Percentiles rank a stretch among this genome's conserved stretches.
Evolutionary conservation across 2,113 vertebrate species (phyloP).

Genomic region (Tychaedon coryphoeus): DNA sequence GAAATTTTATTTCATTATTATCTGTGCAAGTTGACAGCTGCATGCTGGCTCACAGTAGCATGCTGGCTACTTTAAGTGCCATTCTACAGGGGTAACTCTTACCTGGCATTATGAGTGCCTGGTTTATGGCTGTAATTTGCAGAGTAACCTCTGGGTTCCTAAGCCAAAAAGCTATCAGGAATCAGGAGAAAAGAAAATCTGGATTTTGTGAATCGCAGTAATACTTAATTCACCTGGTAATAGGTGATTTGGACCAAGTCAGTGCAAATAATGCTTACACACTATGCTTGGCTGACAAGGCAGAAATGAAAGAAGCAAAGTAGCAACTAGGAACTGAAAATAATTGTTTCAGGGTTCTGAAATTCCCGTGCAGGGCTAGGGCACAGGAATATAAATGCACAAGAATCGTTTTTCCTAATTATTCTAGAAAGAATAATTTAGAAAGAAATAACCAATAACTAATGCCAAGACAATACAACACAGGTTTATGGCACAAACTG

Average conservation of each 20-base stretch:
- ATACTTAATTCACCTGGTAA: neutral
- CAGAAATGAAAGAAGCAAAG: neutral
- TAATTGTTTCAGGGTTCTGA: neutral
- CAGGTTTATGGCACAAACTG: fast-evolving
- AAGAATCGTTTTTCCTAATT: neutral
- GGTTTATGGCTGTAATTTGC: neutral
- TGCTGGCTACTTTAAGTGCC: neutral
- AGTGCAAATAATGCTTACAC: neutral
- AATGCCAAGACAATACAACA: neutral
- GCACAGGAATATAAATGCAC: neutral
- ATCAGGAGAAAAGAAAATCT: neutral
- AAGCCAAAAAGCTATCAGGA: neutral
- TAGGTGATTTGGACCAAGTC: neutral
- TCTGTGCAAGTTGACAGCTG: neutral
- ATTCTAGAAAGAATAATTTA: neutral
- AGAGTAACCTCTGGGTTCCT: neutral
- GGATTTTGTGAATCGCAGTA: neutral
- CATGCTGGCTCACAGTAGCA: neutral
- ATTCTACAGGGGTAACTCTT: neutral
- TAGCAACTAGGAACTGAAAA: neutral
- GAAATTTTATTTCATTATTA: neutral
- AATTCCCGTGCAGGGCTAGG: neutral
- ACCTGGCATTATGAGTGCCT: neutral
- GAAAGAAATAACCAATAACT: neutral
- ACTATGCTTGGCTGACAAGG: neutral